phyloP scores from a whole-genome alignment of 1,140 invertebrate species.

The Apolygus lucorum region DNA sequence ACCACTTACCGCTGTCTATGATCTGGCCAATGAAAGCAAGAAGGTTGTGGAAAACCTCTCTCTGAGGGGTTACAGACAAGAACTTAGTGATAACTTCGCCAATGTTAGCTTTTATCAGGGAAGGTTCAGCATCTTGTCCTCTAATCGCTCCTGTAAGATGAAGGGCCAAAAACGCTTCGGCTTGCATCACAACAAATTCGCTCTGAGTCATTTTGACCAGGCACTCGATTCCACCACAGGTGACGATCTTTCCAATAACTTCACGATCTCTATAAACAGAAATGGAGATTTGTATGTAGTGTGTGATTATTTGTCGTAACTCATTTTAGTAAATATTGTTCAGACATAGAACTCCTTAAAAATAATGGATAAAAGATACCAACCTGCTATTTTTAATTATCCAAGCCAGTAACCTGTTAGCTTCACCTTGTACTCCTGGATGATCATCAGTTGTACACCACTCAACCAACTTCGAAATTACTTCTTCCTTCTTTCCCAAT shows the following conservation, averaged over 20 bases:
- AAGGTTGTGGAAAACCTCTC: constrained; percentile 34
- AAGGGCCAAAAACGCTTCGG: constrained; percentile 66
- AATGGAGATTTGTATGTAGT: too few relatives aligned
- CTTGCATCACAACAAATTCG: constrained; percentile 78
- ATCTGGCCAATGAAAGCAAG: constrained; percentile 31
- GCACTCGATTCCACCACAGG: constrained; percentile 57
- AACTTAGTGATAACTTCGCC: constrained; percentile 31
- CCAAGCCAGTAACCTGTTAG: constrained; percentile 70
- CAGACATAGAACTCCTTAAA: too few relatives aligned
- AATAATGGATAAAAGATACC: too few relatives aligned
- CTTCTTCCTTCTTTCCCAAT: constrained; percentile 47
- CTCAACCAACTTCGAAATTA: constrained; percentile 52
- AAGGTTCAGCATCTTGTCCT: constrained; percentile 32
- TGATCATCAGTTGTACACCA: constrained; percentile 73
- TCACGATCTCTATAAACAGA: constrained; percentile 42
- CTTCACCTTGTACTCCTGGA: constrained; percentile 76
- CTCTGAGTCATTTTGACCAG: constrained; percentile 72
- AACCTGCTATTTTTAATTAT: constrained; percentile 63
- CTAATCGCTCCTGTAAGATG: constrained; percentile 49
- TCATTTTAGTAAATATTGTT: too few relatives aligned
- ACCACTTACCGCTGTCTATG: constrained; percentile 5
- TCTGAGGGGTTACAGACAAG: constrained; percentile 26
- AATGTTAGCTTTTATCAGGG: constrained; percentile 31
- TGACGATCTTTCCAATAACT: constrained; percentile 52
- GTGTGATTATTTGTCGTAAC: too few relatives aligned